Base-by-base conservation (phyloP, 2,888 invertebrate genomes). In the Epistrophe grossulariae region DNA sequence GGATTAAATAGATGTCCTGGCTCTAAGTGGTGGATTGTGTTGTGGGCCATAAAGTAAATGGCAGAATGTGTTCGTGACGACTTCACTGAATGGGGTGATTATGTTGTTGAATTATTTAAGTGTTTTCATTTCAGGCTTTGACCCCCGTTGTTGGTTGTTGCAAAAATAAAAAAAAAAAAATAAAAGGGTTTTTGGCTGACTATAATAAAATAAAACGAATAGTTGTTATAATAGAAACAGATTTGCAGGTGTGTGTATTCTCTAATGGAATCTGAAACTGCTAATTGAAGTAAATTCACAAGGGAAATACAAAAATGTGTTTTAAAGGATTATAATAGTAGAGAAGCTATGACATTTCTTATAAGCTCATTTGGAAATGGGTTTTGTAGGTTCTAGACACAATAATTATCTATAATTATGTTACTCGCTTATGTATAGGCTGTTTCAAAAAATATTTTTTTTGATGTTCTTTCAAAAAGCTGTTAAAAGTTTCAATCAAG, bases 1-100 rank as follows among this genome's bases (percentile, higher is more conserved):
- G 83, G 71, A 87, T 87, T 82, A 87, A 83, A 76, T 79, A 79
- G 83, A 76, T 87, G 79, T 76, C 76, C 79, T 52, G 55, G 78
- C 17, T 60, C 70, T 83, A 83, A 83, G 79, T 83, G 79, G 71
- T 19, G 70, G 78, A 78, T 83, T 81, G 72, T 72, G 74, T 66
- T 79, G 57, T 60, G 83, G 74, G 50, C 82, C 74, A 74, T 83
- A 74, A 59, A 70, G 57, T 79, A 79, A 83, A 83, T 79, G 83
- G 66, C 72, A 76, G 79, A 71, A 79, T 79, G 70, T 87, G 76
- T 79, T 76, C 74, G 62, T 71, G 72, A 79, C 79, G 74, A 87
- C 71, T 60, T 72, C 31, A 55, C 64, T 76, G 74, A 71, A 76
- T 72, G 74, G 62, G 79, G 72, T 79, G 83, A 83, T 87, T 87